Evolutionary conservation across 2,888 invertebrate genomes (phyloP), one percentile per base, ranked within the genome.

Genomic region (Netelia fuscicornis): DNA sequence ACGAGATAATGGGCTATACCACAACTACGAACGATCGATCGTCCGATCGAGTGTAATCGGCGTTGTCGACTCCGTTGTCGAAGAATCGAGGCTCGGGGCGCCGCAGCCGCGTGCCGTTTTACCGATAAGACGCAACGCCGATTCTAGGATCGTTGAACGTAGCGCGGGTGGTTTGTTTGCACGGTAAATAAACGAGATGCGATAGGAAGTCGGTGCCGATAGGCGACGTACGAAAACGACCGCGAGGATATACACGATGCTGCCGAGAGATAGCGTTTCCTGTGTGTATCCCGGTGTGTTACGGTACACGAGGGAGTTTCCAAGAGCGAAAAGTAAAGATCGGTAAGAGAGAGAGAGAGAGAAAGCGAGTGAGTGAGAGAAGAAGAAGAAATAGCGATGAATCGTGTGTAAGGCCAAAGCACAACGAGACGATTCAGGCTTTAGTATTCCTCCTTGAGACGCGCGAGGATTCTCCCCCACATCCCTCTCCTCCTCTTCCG

Each of bases 391-490:
- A 48, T 1, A 25, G n/a, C 54, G 11, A 11, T 1, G 37, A 23
- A 11, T 17, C 23, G 11, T 37, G 60, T 72, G 54, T 52, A 56
- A 74, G 71, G 76, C 48, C 56, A 67, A 67, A n/a, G 30, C 42
- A 91, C 91, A 91, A 91, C 85, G 91, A 87, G 87, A 48, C 89
- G 89, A 91, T 91, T 91, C 91, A 91, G 86, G 62, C 70, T 68
- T 75, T 84, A 71, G 72, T 71, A 62, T 74, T 84, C 62, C 77
- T 85, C 76, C 76, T 85, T 72, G 74, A 82, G 78, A 85, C 75
- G 52, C 37, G 25, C 42, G 17, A 77, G 62, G 75, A 44, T 85
- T 84, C 83, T 84, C 75, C 67, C 62, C 72, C 56, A 67, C 23
- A n/a, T 30, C 48, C 67, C 60, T 76, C 58, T 67, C 64, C 78